These are phyloP conservation scores for Parotia lawesii DNA, from an alignment of 2,113 vertebrate species.

Conservation along the genomic window DNA sequence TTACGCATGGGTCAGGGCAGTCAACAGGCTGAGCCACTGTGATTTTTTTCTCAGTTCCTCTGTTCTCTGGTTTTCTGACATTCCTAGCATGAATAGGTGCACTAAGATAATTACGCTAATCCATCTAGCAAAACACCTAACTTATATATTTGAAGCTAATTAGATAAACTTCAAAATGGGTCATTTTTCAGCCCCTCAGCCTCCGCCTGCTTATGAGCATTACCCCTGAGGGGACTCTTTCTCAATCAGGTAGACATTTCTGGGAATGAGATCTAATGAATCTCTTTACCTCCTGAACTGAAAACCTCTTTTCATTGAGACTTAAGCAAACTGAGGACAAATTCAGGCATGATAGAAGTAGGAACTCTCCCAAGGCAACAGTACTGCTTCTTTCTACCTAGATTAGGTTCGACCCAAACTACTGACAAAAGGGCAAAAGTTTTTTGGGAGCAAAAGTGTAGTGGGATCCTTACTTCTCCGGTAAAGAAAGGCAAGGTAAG, in stretches of 20 bases:
- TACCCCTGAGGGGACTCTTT: conserved; percentile 57
- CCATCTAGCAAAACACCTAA: conserved; percentile 62
- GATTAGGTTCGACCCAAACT: not conserved
- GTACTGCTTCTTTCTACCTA: not conserved
- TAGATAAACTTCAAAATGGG: conserved; percentile 65
- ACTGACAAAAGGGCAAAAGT: not conserved
- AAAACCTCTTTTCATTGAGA: conserved; percentile 44
- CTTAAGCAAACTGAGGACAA: conserved; percentile 26
- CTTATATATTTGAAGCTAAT: conserved; percentile 59
- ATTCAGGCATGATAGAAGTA: not conserved
- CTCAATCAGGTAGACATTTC: conserved; percentile 60
- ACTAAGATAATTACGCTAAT: conserved; percentile 55
- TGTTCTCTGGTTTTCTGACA: conserved; percentile 46
- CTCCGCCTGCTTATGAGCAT: conserved; percentile 27
- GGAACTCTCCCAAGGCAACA: conserved; percentile 16
- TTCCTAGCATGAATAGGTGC: conserved; percentile 44
- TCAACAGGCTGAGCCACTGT: conserved; percentile 24
- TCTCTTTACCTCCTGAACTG: conserved; percentile 49
- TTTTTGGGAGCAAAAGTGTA: not conserved
- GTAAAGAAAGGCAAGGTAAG: not conserved
- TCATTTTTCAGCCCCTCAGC: conserved; percentile 61
- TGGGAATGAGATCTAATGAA: conserved; percentile 58
- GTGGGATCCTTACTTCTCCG: not conserved
- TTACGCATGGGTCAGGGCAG: not conserved
- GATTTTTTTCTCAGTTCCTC: conserved; percentile 14